phyloP scores from a whole-genome alignment of 2,797 vertebrate genomes.

The Spinibarbus caldwelli region DNA sequence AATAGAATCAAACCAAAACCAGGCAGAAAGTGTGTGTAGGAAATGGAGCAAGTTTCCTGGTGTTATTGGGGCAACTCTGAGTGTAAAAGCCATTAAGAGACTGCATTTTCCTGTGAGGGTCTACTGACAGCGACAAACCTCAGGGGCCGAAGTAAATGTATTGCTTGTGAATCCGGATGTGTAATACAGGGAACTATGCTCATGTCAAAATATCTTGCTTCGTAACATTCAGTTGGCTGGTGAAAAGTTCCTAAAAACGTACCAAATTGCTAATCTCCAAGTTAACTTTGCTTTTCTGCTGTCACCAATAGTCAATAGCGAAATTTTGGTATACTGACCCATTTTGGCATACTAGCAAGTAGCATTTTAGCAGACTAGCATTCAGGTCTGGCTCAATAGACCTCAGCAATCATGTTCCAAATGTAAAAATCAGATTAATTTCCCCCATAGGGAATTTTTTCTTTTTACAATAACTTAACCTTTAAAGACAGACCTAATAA shows the following conservation, averaged over 20 bases:
- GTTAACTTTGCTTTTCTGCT: neutral
- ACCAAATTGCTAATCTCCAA: neutral
- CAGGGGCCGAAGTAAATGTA: constrained; percentile 14
- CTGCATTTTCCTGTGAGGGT: constrained; percentile 41
- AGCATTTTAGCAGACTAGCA: neutral
- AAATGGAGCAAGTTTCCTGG: constrained; percentile 50
- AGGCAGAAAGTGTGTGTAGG: constrained; percentile 38
- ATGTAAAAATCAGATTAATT: neutral
- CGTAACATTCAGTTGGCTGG: neutral
- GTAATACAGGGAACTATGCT: neutral
- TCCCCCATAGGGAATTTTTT: neutral
- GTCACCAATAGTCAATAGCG: neutral
- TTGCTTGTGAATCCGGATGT: constrained; percentile 4
- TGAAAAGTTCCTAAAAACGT: neutral
- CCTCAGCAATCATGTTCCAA: neutral
- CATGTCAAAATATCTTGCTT: neutral
- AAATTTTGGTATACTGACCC: too few species aligned
- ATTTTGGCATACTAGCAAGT: neutral
- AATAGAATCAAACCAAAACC: neutral
- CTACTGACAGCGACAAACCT: constrained; percentile 9
- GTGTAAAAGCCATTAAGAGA: constrained; percentile 47
- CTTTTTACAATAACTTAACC: neutral
- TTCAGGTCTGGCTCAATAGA: neutral
- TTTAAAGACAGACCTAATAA: neutral
- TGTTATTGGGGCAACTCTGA: constrained; percentile 26